Conservation (phyloP, 2,797 vertebrate species). For the Hemitrygon akajei region DNA sequence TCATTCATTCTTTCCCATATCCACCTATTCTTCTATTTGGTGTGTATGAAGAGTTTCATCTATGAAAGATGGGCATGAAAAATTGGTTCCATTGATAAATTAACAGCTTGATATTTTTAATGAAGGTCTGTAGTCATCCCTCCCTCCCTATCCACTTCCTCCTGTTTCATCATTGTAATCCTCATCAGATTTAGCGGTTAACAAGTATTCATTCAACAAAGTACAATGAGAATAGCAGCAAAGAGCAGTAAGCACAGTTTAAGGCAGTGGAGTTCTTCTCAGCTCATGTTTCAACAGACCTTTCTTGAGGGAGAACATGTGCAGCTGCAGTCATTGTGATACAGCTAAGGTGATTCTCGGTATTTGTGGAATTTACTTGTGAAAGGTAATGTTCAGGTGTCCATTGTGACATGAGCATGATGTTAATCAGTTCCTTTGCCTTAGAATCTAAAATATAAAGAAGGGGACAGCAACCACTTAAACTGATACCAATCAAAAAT, state of each 20-base stretch:
- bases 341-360: constrained; percentile 46
- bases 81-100: background rate
- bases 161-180: background rate
- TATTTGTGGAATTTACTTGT: constrained; percentile 29
- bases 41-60: background rate
- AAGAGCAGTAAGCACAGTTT: no score
- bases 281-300: constrained; percentile 51
- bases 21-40: background rate
- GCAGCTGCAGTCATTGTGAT: constrained; percentile 55
- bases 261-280: no score
- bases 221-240: background rate
- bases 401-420: constrained; percentile 43
- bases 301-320: constrained; percentile 52
- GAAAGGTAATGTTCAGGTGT: constrained; percentile 26
- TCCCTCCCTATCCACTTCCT: background rate
- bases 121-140: background rate
- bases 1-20: background rate
- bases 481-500: background rate
- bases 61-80: background rate
- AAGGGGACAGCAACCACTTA: no score
- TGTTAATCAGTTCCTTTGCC: constrained; percentile 48
- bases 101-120: background rate
- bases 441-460: constrained; percentile 42
- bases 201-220: background rate
- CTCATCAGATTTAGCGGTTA: background rate